A percentile compares a stretch with the other conserved stretches of the same genome.
phyloP scores from a whole-genome alignment of 2,797 vertebrate genomes.

The Melanotaenia boesemani region DNA sequence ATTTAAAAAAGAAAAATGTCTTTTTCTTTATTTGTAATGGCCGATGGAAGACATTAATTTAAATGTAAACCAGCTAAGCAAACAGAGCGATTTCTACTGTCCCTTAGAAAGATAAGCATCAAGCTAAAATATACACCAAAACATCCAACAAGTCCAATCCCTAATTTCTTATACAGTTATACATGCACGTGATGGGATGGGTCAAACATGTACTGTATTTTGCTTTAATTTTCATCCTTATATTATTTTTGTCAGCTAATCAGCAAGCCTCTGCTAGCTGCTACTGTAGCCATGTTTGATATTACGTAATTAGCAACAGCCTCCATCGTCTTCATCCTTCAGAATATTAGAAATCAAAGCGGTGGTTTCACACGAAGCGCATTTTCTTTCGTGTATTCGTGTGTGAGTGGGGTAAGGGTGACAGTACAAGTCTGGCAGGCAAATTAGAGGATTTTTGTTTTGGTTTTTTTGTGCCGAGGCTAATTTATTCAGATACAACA shows the following conservation, averaged over 20 bases:
- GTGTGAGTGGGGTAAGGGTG: background rate
- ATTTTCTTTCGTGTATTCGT: background rate
- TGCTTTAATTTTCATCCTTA: background rate
- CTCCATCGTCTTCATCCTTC: background rate
- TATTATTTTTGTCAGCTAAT: background rate
- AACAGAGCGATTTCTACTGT: background rate
- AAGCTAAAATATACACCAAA: background rate
- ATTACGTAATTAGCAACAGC: background rate
- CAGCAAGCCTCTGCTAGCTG: background rate
- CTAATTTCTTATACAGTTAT: background rate
- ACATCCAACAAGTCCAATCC: background rate
- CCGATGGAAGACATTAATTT: background rate
- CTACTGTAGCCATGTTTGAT: background rate
- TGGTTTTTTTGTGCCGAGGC: no score
- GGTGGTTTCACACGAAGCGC: background rate
- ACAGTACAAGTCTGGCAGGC: background rate
- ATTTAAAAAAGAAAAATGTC: background rate
- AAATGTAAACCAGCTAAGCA: background rate
- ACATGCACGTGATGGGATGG: background rate
- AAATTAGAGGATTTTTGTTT: background rate
- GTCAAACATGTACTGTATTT: background rate
- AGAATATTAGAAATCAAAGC: background rate
- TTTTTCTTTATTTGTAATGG: background rate
- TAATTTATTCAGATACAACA: background rate
- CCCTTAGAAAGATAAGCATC: background rate